These are phyloP conservation scores for Siphonodentalium dalli DNA, from an alignment of 2,888 invertebrate genomes.

Conservation along the genomic window DNA sequence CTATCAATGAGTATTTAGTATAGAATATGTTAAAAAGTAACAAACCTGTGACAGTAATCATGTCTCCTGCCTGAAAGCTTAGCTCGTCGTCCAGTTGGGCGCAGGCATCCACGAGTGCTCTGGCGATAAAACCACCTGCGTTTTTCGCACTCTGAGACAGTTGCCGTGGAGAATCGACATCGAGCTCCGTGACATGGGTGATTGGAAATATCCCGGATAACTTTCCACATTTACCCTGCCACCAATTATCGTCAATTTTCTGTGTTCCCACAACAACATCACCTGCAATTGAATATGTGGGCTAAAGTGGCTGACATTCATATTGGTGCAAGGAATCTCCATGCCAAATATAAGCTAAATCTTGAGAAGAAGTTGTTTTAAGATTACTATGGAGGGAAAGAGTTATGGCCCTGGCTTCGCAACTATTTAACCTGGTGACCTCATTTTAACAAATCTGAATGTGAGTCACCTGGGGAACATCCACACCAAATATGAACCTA, in stretches of 20 bases:
- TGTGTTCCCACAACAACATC: conserved; percentile 68
- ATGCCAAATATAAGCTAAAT: no score
- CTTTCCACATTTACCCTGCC: conserved; percentile 66
- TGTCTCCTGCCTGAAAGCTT: conserved; percentile 68
- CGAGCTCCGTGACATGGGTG: conserved; percentile 68
- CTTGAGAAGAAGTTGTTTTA: no score
- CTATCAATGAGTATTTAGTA: no score
- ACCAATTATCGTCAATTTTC: conserved; percentile 68
- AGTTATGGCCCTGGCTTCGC: no score
- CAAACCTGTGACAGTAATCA: conserved; percentile 68
- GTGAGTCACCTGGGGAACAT: no score
- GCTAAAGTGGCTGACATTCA: neutral
- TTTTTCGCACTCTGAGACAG: conserved; percentile 34
- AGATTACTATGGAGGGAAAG: no score
- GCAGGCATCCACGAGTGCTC: conserved; percentile 67
- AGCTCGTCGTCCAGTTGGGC: conserved; percentile 71
- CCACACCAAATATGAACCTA: no score
- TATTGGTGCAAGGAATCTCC: no score
- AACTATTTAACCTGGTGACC: no score
- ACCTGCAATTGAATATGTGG: conserved; percentile 47
- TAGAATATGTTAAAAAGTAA: no score
- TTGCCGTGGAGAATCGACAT: conserved; percentile 29
- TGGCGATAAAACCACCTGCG: conserved; percentile 59
- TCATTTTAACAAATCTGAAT: no score
- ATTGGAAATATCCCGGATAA: conserved; percentile 69